Base-by-base conservation (phyloP, 1,140 invertebrate genomes). In the Archivesica marissinica region DNA sequence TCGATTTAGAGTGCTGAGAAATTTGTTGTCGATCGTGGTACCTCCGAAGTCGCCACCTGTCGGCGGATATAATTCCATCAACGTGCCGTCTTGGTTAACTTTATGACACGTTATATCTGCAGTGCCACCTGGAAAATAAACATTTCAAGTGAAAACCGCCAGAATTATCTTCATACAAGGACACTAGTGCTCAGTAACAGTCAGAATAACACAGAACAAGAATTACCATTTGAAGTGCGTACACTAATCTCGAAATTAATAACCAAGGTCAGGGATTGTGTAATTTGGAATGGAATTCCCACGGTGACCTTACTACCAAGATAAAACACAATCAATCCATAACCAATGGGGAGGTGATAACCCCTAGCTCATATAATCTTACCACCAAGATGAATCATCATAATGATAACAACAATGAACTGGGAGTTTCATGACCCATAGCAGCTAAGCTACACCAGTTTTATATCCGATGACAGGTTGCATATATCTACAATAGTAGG, bases 31-130 rank as follows among this genome's bases (percentile, higher is more conserved):
- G n/a, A 83, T 56, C 41, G 13, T 83, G 20, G 39, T 83, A 17
- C 80, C 80, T 13, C 80, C 80, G 75, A 74, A 83, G 66, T 74
- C 80, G 6, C 80, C 80, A 30, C 80, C 80, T 1, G 52, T 41
- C 0, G 80, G 80, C n/a, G 35, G n/a, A 15, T 59, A 11, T 0
- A 83, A 25, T 61, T 83, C 80, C 47, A 59, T 83, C 13, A 83
- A 41, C 0, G 44, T 50, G 15, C 35, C 68, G 44, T 44, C 70
- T 3, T 17, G 2, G 20, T 30, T 74, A 1, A 74, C 41, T 47
- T 83, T 70, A 72, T 74, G 68, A 33, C 44, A 70, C 3, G 80
- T 52, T 61, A 83, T 83, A 17, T 83, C 80, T 9, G 50, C 68
- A 4, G 80, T 83, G 17, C 80, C 80, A 39, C 80, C 80, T 83